Conservation (phyloP, 2,888 invertebrate genomes). For the Ceramica pisi region DNA sequence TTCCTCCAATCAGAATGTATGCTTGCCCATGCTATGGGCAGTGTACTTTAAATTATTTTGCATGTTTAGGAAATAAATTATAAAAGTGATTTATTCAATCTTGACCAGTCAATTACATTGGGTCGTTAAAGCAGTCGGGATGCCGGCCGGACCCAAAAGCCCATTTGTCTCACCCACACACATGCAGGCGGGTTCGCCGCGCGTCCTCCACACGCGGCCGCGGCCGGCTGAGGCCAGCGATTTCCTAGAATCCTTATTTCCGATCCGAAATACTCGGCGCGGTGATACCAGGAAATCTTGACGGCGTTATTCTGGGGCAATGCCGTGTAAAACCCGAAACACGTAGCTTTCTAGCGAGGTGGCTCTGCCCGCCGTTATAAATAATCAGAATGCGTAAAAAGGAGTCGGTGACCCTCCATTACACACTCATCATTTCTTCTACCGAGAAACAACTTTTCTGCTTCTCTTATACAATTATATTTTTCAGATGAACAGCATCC, state of each 20-base stretch:
- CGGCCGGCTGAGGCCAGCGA: slow-evolving; percentile 81
- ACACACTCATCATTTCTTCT: slow-evolving; percentile 73
- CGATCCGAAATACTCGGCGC: slow-evolving; percentile 88
- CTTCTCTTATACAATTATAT: slow-evolving; percentile 43
- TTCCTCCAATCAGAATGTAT: not conserved
- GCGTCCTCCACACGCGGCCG: slow-evolving; percentile 75
- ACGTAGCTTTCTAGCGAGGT: slow-evolving; percentile 86
- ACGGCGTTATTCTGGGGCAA: slow-evolving; percentile 88
- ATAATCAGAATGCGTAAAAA: slow-evolving; percentile 85
- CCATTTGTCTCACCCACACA: slow-evolving; percentile 65
- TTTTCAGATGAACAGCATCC: slow-evolving; percentile 31
- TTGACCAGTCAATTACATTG: slow-evolving; percentile 55
- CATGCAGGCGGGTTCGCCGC: slow-evolving; percentile 52
- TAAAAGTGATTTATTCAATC: slow-evolving; percentile 23
- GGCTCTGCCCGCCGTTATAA: slow-evolving; percentile 85
- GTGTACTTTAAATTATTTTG: not conserved
- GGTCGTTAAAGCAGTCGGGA: slow-evolving; percentile 23
- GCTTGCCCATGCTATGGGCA: not conserved
- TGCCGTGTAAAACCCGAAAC: slow-evolving; percentile 86
- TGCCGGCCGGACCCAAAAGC: slow-evolving; percentile 38
- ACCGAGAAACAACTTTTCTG: slow-evolving; percentile 65
- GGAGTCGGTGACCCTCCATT: slow-evolving; percentile 85
- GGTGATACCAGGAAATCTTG: slow-evolving; percentile 86
- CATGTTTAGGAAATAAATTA: slow-evolving; percentile 3
- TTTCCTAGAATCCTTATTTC: slow-evolving; percentile 89